Percentiles rank a stretch among this genome's conserved stretches.
phyloP scores from a whole-genome alignment of 1,140 invertebrate genomes.

The Dolichoris vasculosae region DNA sequence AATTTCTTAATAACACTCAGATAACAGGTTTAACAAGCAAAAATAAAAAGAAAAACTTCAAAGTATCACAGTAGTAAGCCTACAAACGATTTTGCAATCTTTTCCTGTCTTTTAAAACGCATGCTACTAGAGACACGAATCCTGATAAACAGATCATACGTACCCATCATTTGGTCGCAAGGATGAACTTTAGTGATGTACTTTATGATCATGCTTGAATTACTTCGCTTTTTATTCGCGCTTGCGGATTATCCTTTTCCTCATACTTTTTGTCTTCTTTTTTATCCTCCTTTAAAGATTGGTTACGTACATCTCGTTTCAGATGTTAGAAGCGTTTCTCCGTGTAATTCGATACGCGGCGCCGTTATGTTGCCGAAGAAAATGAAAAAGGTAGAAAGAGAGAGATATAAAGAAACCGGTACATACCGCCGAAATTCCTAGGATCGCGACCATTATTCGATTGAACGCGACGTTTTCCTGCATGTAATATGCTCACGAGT shows the following conservation, averaged over 20 bases:
- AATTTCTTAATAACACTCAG: not conserved
- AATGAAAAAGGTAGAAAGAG: not conserved
- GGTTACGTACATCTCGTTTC: not conserved
- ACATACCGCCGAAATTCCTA: slow-evolving; percentile 34
- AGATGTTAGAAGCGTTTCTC: not conserved
- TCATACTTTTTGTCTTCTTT: not conserved
- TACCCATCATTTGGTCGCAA: not conserved
- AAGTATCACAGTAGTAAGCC: not conserved
- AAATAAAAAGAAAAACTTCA: not conserved
- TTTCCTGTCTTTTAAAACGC: not conserved
- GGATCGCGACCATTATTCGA: slow-evolving; percentile 8
- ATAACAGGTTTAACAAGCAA: not conserved
- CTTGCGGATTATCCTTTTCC: not conserved
- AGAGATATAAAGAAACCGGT: slow-evolving; percentile 21
- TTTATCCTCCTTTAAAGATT: not conserved
- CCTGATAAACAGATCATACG: not conserved
- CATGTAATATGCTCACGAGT: not conserved
- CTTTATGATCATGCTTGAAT: not conserved
- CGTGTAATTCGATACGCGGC: not conserved
- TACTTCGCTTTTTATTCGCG: not conserved
- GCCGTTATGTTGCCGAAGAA: slow-evolving; percentile 29
- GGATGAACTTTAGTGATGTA: not conserved
- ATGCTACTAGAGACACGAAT: not conserved
- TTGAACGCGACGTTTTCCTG: slow-evolving; percentile 2
- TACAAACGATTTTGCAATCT: not conserved